Percentiles rank a stretch among this genome's conserved stretches.
These are phyloP conservation scores for Melanchra persicariae DNA, from an alignment of 2,888 invertebrate species.

Conservation along the genomic window DNA sequence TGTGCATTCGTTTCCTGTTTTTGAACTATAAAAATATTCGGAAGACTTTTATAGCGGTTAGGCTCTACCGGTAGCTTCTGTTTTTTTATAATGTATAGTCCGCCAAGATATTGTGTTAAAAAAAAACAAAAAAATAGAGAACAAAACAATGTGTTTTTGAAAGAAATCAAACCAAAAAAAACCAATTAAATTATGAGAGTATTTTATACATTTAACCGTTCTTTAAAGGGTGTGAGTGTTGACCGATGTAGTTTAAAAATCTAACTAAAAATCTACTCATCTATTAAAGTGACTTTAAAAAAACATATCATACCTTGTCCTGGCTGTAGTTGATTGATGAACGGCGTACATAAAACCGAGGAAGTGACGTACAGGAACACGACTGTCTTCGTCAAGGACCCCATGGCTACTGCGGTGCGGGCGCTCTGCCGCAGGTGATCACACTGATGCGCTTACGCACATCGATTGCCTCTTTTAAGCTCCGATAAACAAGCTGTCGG, in stretches of 20 bases:
- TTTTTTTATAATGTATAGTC: background rate
- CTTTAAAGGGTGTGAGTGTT: no score
- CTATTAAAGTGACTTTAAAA: background rate
- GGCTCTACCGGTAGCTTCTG: background rate
- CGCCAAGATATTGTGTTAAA: background rate
- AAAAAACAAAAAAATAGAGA: background rate
- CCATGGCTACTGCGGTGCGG: slow-evolving; percentile 84
- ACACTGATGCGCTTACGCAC: slow-evolving; percentile 80
- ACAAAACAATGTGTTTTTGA: background rate
- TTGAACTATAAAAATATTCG: background rate
- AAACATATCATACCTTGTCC: slow-evolving; percentile 80
- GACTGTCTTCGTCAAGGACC: slow-evolving; percentile 78
- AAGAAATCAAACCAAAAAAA: background rate
- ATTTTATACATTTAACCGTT: background rate
- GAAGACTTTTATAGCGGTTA: background rate
- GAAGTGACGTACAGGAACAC: slow-evolving; percentile 76
- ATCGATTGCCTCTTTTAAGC: slow-evolving; percentile 80
- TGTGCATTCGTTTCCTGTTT: slow-evolving; percentile 51
- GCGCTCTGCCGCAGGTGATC: slow-evolving; percentile 70
- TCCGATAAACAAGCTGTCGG: slow-evolving; percentile 72
- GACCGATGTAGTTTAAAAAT: background rate
- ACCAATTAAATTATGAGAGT: slow-evolving; percentile 6
- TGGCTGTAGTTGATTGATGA: slow-evolving; percentile 82
- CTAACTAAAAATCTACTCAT: fast-evolving
- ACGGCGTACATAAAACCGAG: slow-evolving; percentile 77